phyloP scores from a whole-genome alignment of 2,888 invertebrate species.

The Coelinius sp. region DNA sequence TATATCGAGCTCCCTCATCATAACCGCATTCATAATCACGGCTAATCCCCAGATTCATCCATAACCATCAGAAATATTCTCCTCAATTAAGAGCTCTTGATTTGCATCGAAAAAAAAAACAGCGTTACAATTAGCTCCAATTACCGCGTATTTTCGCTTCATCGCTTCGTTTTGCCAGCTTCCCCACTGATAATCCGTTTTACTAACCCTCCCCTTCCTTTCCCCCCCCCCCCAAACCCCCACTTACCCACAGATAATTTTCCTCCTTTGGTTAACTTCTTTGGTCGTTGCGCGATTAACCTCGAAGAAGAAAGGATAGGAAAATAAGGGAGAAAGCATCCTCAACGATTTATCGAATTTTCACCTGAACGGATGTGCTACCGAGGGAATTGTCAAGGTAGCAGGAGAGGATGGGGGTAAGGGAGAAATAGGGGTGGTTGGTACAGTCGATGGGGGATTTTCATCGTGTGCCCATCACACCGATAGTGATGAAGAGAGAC shows the following conservation, averaged over 20 bases:
- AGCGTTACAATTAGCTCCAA: constrained; percentile 13
- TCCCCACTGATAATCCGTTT: constrained; percentile 37
- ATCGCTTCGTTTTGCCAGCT: constrained; percentile 16
- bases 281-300: constrained; percentile 36
- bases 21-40: neutral
- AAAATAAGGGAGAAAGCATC: neutral
- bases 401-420: constrained; percentile 31
- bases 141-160: constrained; percentile 20
- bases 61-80: neutral
- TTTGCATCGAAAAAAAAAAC: constrained; percentile 1
- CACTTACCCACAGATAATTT: constrained; percentile 28
- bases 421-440: constrained; percentile 3
- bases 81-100: constrained; percentile 2
- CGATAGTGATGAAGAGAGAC: constrained; percentile 48
- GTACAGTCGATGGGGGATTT: constrained; percentile 30
- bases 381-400: constrained; percentile 9
- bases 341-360: constrained; percentile 47
- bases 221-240: constrained; percentile 1
- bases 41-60: neutral
- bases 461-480: constrained; percentile 46
- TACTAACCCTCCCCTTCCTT: constrained; percentile 13
- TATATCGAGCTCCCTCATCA: no score
- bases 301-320: constrained; percentile 17
- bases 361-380: constrained; percentile 30
- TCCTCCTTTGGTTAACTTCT: constrained; percentile 39